Evolutionary conservation across 2,797 vertebrate species (phyloP).

Genomic region (Brachyrhaphis roseni): DNA sequence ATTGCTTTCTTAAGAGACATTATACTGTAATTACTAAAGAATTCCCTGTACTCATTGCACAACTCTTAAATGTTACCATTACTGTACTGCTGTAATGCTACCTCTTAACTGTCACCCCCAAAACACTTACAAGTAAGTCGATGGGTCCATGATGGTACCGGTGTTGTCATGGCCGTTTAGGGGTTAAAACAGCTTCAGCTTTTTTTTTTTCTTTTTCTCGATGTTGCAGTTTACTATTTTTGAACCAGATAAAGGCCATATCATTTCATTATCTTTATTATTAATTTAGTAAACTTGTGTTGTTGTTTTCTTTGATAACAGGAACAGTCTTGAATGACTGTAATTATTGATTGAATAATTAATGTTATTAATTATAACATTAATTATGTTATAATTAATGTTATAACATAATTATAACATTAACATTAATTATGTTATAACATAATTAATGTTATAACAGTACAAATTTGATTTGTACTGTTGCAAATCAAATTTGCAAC

Average conservation of each 20-base stretch:
- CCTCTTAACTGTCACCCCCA: too few relatives aligned
- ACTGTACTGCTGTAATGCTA: constrained; percentile 8
- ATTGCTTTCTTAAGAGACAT: constrained; percentile 59
- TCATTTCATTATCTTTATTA: background rate
- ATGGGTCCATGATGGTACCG: too few relatives aligned
- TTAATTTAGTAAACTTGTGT: background rate
- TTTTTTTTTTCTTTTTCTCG: background rate
- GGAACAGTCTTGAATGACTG: background rate
- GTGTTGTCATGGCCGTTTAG: background rate
- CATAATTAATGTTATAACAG: too few relatives aligned
- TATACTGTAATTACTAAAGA: constrained; percentile 39
- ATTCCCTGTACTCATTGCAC: constrained; percentile 31
- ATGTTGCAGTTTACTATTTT: background rate
- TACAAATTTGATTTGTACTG: background rate
- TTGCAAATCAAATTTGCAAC: too few relatives aligned
- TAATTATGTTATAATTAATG: too few relatives aligned
- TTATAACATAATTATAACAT: too few relatives aligned
- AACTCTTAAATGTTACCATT: constrained; percentile 13
- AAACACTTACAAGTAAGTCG: too few relatives aligned
- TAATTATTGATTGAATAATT: background rate
- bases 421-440: too few relatives aligned
- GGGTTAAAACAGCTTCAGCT: background rate
- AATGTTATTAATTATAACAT: too few relatives aligned
- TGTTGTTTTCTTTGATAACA: background rate
- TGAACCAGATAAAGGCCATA: background rate